Conservation (phyloP, 2,113 vertebrate species). For the Eudyptes chrysolophus region DNA sequence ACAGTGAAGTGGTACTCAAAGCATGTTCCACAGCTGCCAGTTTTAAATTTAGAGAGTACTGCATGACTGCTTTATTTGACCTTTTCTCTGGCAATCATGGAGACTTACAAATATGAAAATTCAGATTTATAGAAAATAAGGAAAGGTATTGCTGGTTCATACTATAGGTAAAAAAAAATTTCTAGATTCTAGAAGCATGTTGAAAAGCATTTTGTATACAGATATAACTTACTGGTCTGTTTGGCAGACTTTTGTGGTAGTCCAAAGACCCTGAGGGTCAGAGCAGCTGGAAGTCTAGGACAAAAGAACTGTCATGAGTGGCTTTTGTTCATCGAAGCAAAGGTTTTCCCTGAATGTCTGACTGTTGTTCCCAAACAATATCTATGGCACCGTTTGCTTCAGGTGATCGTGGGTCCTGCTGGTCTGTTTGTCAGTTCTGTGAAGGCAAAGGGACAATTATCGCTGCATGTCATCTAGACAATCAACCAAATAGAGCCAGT, state of each 20-base stretch:
- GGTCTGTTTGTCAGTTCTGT: slow-evolving; percentile 72
- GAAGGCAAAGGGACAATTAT: slow-evolving; percentile 76
- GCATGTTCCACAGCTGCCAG: slow-evolving; percentile 8
- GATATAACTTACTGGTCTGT: slow-evolving; percentile 66
- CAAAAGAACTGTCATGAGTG: slow-evolving; percentile 60
- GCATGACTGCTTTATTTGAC: slow-evolving; percentile 55
- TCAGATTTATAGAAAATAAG: background rate
- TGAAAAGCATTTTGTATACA: slow-evolving; percentile 62
- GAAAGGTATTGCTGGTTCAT: slow-evolving; percentile 4
- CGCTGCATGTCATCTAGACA: slow-evolving; percentile 84
- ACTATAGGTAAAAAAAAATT: slow-evolving; percentile 16
- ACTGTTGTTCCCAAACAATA: slow-evolving; percentile 73
- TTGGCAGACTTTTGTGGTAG: slow-evolving; percentile 69
- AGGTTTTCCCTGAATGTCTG: slow-evolving; percentile 69
- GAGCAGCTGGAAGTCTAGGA: slow-evolving; percentile 72
- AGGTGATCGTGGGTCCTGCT: slow-evolving; percentile 71
- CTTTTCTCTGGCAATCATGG: background rate
- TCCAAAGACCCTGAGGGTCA: slow-evolving; percentile 71
- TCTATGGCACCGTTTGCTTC: slow-evolving; percentile 65
- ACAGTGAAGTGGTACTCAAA: background rate
- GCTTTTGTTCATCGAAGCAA: slow-evolving; percentile 72
- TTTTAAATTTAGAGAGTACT: slow-evolving; percentile 22
- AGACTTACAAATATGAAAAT: background rate
- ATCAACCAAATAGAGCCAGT: slow-evolving; percentile 80
- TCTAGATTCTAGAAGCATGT: slow-evolving; percentile 73